Evolutionary conservation across 2,888 invertebrate genomes (phyloP).

Genomic region (Leptinotarsa tumamoca): DNA sequence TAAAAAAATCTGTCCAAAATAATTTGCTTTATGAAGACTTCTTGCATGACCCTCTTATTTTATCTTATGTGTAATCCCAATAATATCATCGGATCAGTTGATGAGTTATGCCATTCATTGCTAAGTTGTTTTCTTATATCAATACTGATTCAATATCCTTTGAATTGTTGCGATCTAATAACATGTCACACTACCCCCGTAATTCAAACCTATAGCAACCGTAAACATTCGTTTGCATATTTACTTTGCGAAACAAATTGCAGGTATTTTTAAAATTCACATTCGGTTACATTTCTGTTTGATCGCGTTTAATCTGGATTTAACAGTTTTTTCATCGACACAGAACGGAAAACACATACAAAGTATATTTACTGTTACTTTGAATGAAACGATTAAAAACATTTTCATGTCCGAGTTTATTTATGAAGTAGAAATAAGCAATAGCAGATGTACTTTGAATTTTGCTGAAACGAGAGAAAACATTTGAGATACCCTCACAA

Average conservation of each 20-base stretch:
- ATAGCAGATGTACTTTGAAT: slow-evolving; percentile 2
- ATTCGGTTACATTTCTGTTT: slow-evolving; percentile 17
- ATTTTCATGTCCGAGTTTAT: slow-evolving; percentile 15
- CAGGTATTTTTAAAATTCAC: slow-evolving; percentile 20
- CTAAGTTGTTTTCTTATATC: no score
- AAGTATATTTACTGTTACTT: slow-evolving; percentile 13
- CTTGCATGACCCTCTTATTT: no score
- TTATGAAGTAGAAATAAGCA: not conserved
- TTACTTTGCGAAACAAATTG: not conserved
- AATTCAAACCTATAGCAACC: not conserved
- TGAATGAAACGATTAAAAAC: slow-evolving; percentile 11
- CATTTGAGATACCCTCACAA: not conserved
- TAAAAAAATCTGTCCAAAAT: no score
- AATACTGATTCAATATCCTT: no score
- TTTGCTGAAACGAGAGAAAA: not conserved
- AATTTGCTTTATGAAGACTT: no score
- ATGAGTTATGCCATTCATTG: no score
- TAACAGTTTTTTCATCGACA: slow-evolving; percentile 19
- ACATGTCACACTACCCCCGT: not conserved
- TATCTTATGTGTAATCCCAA: no score
- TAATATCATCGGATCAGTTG: no score
- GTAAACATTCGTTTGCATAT: not conserved
- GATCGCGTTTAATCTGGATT: slow-evolving; percentile 13
- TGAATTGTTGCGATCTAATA: not conserved
- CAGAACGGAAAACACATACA: not conserved